phyloP scores from a whole-genome alignment of 2,888 invertebrate species.

The Sipha maydis region DNA sequence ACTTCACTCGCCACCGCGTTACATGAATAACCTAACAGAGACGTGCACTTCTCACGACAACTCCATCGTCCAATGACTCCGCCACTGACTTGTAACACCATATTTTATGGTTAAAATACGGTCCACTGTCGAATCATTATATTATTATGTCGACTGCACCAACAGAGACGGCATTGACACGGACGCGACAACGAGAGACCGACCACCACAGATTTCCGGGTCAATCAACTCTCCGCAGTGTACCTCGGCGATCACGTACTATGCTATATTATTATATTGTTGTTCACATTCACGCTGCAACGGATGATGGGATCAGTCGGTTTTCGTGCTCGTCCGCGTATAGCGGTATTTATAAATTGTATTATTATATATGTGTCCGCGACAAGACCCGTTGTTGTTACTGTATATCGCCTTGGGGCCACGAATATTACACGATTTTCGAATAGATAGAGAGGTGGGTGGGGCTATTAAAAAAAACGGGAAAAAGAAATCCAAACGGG shows the following conservation, averaged over 20 bases:
- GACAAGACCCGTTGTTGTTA: not conserved
- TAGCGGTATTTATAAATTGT: not conserved
- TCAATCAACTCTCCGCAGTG: constrained; percentile 25
- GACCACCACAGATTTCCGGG: constrained; percentile 38
- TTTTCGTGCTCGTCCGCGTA: not conserved
- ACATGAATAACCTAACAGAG: not conserved
- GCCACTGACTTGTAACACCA: not conserved
- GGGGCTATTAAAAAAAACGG: not conserved
- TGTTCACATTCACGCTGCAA: not conserved
- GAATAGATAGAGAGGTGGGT: not conserved
- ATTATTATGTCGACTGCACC: constrained; percentile 9
- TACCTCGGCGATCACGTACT: not conserved
- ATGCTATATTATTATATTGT: not conserved
- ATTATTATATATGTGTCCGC: not conserved
- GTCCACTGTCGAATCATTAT: not conserved
- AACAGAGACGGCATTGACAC: constrained; percentile 50
- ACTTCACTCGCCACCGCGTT: too few relatives aligned
- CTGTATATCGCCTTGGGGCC: not conserved
- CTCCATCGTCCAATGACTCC: not conserved
- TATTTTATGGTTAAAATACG: not conserved
- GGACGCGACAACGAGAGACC: constrained; percentile 9
- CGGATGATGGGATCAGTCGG: not conserved
- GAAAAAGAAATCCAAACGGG: not conserved
- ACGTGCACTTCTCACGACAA: not conserved
- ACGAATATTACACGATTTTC: not conserved